Evolutionary conservation across 2,797 vertebrate species (phyloP), one percentile per base, ranked within the genome.

Genomic region (Halcyon smyrnensis): DNA sequence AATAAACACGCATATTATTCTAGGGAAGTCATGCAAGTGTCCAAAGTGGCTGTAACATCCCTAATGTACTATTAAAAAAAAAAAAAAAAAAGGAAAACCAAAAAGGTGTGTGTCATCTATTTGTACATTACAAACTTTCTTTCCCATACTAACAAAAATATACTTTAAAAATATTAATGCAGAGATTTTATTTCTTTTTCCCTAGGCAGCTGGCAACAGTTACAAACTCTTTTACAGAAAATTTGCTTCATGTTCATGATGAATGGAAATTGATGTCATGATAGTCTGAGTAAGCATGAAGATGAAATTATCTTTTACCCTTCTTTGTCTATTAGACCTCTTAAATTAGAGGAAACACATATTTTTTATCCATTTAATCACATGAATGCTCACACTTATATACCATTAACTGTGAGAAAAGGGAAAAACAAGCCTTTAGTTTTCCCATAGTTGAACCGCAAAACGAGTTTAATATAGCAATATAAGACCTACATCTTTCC

Each of bases 241-340:
- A 64, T 70, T 46, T 57, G 1, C 8, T 62, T 81, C 12, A 56
- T 60, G 36, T 65, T 90, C 41, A 34, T 17, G 5, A 64, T 80
- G 18, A 89, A 85, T 12, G 18, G 12, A 84, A 78, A 46, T 4
- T 53, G 10, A 0, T 0, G 9, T 63, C 1, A 0, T 51, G 15
- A 3, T 25, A 69, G 2, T 63, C 75, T 70, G 27, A 82, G 8
- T 45, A 90, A 77, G 11, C 9, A 77, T 1, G 6, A 93, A 82
- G 27, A 54, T 19, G 2, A 92, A 76, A 63, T 89, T 32, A 53
- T 54, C 13, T 74, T 90, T 92, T 70, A 39, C 3, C 1, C 2
- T 56, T 78, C 6, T 48, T 81, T 69, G 7, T 37, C 30, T 63
- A 4, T 43, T 69, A n/a, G 10, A n/a, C 21, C 5, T 71, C 19